phyloP scores from a whole-genome alignment of 2,113 vertebrate genomes.

The Hyperoodon ampullatus region DNA sequence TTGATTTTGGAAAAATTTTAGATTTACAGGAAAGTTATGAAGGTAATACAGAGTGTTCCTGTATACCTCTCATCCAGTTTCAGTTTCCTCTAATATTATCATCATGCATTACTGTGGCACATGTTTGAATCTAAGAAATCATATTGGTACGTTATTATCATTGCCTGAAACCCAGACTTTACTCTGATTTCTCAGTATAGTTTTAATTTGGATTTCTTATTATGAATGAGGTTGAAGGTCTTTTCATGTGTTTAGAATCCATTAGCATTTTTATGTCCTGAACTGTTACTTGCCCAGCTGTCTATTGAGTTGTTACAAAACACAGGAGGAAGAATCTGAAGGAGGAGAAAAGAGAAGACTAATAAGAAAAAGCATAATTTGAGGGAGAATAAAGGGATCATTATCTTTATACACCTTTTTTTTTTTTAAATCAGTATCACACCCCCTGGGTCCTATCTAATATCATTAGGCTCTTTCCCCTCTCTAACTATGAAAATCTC shows the following conservation, averaged over 20 bases:
- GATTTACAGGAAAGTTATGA: background rate
- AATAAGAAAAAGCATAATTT: constrained; percentile 37
- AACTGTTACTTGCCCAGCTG: constrained; percentile 20
- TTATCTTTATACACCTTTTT: background rate
- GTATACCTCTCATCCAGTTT: background rate
- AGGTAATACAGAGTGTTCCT: background rate
- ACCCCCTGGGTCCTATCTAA: background rate
- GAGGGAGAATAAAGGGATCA: background rate
- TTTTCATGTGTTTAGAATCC: constrained; percentile 22
- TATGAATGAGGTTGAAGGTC: background rate
- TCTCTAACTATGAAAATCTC: constrained; percentile 28
- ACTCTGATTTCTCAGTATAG: background rate
- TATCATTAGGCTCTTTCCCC: background rate
- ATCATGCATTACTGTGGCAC: background rate
- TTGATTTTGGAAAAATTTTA: background rate
- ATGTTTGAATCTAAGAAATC: background rate
- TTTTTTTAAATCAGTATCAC: background rate
- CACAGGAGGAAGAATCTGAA: background rate
- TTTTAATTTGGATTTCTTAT: constrained; percentile 39
- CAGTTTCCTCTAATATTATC: background rate
- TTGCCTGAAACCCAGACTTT: background rate
- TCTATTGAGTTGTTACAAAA: background rate
- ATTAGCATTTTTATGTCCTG: constrained; percentile 20
- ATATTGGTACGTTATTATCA: background rate
- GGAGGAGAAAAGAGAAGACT: background rate